Base-by-base conservation (phyloP, 2,113 vertebrate genomes). In the Martes martes region DNA sequence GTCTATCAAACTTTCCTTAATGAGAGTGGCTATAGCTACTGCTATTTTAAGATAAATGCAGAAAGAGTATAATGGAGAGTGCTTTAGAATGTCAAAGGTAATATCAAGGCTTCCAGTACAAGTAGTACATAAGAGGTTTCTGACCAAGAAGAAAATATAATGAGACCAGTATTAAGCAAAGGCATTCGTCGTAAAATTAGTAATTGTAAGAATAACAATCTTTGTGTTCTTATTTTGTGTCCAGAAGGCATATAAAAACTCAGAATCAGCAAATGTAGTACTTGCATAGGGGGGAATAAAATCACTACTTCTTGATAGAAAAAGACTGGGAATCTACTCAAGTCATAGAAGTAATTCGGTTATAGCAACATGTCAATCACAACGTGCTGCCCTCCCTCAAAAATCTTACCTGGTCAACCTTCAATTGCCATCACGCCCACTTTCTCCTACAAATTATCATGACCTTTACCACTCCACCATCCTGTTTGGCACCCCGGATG, bases 181-280 rank as follows among this genome's bases (percentile, higher is more conserved):
- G 50, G 19, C 57, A 73, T 88, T 92, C n/a, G 15, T 71, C 47
- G 86, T 93, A 89, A 91, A 28, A 57, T 92, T 84, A 96, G 89
- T 94, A 76, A 97, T 88, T 95, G 4, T 47, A 90, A 84, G 24
- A 96, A 95, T 78, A 97, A 94, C 80, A 91, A 91, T 95, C 91
- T 93, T 87, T 82, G 57, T 63, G 57, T 92, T 95, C 69, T 96
- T 94, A 28, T 93, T 93, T 94, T 93, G 13, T 96, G 57, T 69
- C 80, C 19, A 81, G 36, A 95, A 96, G 92, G 74, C 71, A 95
- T 39, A 23, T 74, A 89, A 93, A 81, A 97, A 93, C 11, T 80
- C 94, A 59, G 69, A 92, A 97, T 95, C 90, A 88, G 67, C 80
- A 90, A 93, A 96, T 92, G 7, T 90, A 96, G 84, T 84, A 90